Evolutionary conservation across 2,797 vertebrate genomes (phyloP).

Genomic region (Perodicticus potto): DNA sequence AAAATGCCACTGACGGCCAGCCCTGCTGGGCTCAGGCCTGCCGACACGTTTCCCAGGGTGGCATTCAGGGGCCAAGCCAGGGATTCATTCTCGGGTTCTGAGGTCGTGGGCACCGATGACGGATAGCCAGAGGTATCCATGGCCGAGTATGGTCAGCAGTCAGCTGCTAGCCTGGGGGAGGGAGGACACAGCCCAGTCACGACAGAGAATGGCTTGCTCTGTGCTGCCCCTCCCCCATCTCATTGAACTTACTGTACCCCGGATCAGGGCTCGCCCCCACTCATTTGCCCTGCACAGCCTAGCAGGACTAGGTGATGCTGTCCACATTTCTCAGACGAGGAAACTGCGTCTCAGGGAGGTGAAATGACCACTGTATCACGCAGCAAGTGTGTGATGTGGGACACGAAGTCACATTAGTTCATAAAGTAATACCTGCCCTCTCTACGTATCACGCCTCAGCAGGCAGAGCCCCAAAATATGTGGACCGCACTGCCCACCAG

Average conservation of each 20-base stretch:
- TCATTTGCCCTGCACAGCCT: background rate
- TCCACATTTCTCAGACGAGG: background rate
- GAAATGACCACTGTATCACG: rapidly evolving
- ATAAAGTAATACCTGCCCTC: background rate
- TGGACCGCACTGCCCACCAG: background rate
- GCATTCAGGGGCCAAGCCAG: conserved; percentile 76
- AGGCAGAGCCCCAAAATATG: background rate
- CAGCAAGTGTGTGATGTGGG: rapidly evolving
- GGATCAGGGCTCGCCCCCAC: background rate
- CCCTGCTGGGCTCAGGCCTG: conserved; percentile 37
- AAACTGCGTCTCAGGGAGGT: background rate
- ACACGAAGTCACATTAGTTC: background rate
- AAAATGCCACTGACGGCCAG: conserved; percentile 93
- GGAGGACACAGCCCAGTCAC: conserved; percentile 31
- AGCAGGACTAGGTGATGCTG: no score
- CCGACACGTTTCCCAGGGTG: conserved; percentile 79
- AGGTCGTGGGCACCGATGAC: conserved; percentile 43
- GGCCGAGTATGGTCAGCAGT: conserved; percentile 69
- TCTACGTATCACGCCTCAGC: rapidly evolving
- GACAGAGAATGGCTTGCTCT: background rate
- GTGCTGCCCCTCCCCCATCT: background rate
- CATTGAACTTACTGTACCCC: background rate
- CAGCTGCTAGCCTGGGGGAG: conserved; percentile 79
- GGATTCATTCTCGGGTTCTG: conserved; percentile 83
- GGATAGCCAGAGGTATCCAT: conserved; percentile 85